Evolutionary conservation across 2,113 vertebrate genomes (phyloP), one percentile per base, ranked within the genome.

Genomic region (Archocentrus centrarchus): DNA sequence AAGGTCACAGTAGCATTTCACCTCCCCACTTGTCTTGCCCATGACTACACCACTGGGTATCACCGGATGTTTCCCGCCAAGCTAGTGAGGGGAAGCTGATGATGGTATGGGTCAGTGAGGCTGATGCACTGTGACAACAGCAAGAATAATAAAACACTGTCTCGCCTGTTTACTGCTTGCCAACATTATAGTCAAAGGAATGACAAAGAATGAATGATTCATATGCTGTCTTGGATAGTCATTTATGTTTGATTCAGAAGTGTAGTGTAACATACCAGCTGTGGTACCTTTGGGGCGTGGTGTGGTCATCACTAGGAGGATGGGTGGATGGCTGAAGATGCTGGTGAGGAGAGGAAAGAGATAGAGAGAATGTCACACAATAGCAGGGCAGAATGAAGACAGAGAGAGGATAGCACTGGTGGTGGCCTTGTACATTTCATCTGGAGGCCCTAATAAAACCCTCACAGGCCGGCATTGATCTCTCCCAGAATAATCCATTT

Each of bases 401-500:
- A 81, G 81, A 93, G 90, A 53, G 88, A 62, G 66, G 75, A 79
- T 80, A 86, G 81, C 79, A 85, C 88, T 88, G 87, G 81, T 11
- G 59, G 84, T 91, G 86, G 92, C 92, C 91, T 93, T 92, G 92
- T 88, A 88, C 84, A 81, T 93, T 95, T 94, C 93, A 92, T 93
- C 91, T 92, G 86, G 85, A 89, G 84, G 77, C 85, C 85, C 90
- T 92, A 92, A 96, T 94, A 95, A 95, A 95, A 94, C 92, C 88
- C 92, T 94, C 89, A 93, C 92, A 88, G 90, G 75, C 88, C 84
- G 2, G 89, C 93, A 95, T 96, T 95, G 93, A 94, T 96, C 92
- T 92, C 91, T 86, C 89, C 86, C 90, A 94, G 87, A 94, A 94
- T 94, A 95, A 95, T 95, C 93, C 90, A 95, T 94, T 95, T 94